Evolutionary conservation across 2,113 vertebrate species (phyloP), one percentile per base, ranked within the genome.

Genomic region (Notiomystis cincta): DNA sequence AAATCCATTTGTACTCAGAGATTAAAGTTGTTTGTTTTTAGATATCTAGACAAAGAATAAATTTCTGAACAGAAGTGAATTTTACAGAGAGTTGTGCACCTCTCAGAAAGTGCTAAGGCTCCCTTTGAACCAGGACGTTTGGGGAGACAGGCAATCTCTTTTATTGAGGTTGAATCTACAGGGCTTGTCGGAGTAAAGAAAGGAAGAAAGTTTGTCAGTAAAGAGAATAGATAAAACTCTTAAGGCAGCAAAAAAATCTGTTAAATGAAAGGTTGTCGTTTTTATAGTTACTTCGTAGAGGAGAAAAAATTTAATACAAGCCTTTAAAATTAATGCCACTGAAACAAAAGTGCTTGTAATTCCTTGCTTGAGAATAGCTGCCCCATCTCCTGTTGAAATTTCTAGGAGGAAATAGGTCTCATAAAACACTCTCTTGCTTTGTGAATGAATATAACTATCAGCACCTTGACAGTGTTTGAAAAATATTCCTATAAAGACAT

Each of bases 401-500:
- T 90, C 51, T 10, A 31, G 38, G 76, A 61, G 35, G 12, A 91
- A 95, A 95, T 4, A 72, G 25, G n/a, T 75, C 70, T 91, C 73
- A 73, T 91, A 88, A 95, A 97, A 93, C 14, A 90, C 5, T 4
- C 11, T 67, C 53, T 89, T 86, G 28, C 58, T 82, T 89, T 8
- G 1, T 58, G 70, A 82, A 80, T 88, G 22, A 90, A 38, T 73
- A 27, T 67, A 93, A 88, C 72, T 67, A 93, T 38, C n/a, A 69
- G 72, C 54, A 87, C 48, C 61, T 78, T 90, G 92, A 87, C 54
- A 91, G 42, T 21, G 20, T 90, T 95, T 94, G 60, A 94, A 93
- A 96, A 91, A 91, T 72, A 79, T 14, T 88, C 50, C 89, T 84
- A 82, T 93, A 95, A 95, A 92, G 27, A 86, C 45, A 54, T 23